Base-by-base conservation (phyloP, 2,888 invertebrate genomes). In the Notodonta ziczac region DNA sequence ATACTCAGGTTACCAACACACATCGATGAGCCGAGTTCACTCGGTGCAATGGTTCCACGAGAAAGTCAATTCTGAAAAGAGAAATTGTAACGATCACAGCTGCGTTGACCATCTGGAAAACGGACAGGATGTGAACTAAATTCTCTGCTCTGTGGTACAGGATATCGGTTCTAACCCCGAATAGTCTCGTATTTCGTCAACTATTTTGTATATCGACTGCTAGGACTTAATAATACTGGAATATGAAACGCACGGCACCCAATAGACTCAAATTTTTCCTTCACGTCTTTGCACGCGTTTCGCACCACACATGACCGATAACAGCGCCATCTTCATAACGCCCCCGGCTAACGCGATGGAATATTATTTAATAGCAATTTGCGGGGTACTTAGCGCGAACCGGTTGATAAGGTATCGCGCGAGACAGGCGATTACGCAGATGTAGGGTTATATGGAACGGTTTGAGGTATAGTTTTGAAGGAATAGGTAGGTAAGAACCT, bases 11-110 rank as follows among this genome's bases (percentile, higher is more conserved):
- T 67, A 68, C 67, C 58, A 63, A 60, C 63, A 67, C 72, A 77
- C 74, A 69, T 72, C 76, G 66, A 53, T 72, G 70, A 57, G 61
- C 68, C 32, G 65, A 67, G 67, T 72, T 67, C 67, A 62, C 58
- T 58, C 35, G 60, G 69, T 68, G 63, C 63, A 66, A 60, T 52
- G 60, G 69, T 65, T 69, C 63, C 58, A 61, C 60, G 60, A 57
- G 68, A 61, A 67, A 54, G 32, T 56, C 61, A 61, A 44, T 24
- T 53, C 54, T 39, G 51, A 44, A 53, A 62, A 56, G 59, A 56
- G 62, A 64, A 66, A 64, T 57, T 57, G 50, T 53, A 53, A 55
- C 60, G 54, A 10, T 55, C 50, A 46, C 56, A 24, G 62, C 58
- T 58, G 58, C n/a, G 55, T 44, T 24, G 42, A 64, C 50, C 61